Evolutionary conservation across 1,140 invertebrate species (phyloP), one percentile per base, ranked within the genome.

Genomic region (Dendrolimus kikuchii): DNA sequence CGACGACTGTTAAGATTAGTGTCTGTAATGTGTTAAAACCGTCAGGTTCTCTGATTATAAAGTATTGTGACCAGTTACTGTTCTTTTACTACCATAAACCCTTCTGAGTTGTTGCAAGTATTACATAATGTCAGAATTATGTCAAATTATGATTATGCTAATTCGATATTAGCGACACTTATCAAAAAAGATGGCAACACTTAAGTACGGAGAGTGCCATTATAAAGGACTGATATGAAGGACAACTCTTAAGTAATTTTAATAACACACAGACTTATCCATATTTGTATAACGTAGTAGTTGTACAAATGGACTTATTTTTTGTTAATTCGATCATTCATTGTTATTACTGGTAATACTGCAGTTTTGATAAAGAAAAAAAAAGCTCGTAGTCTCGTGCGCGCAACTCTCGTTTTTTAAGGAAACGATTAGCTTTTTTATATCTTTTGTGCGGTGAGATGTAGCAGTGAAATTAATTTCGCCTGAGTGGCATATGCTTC

Each of bases 301-400:
- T 40, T 63, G 46, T 50, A 63, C 46, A 51, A 49, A 60, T 66
- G 7, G 38, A 38, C 48, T 23, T 36, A 64, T 73, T 75, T 81
- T 82, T 85, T 81, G 69, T 76, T 76, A 82, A 81, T 81, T 81
- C 72, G 71, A 75, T 77, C 71, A 79, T 52, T 69, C 77, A 81
- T 83, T 83, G 78, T 80, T 70, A 62, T 67, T 69, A 64, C 53
- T 58, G 55, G 55, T 69, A 62, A 68, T 69, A 64, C 53, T 58
- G 55, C 59, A 56, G 46, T 48, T 41, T 40, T 43, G 52, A 42
- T 36, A 51, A 46, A 9, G 46, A 39, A 53, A 54, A 54, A 36
- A 48, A 81, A 77, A 79, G 74, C 60, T 9, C 56, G 46, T 64
- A 65, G 74, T 23, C 81, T 77, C 81, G 81, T 83, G 79, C 80